Evolutionary conservation across 1,140 invertebrate species (phyloP), one percentile per base, ranked within the genome.

Genomic region (Drosophila pachea): DNA sequence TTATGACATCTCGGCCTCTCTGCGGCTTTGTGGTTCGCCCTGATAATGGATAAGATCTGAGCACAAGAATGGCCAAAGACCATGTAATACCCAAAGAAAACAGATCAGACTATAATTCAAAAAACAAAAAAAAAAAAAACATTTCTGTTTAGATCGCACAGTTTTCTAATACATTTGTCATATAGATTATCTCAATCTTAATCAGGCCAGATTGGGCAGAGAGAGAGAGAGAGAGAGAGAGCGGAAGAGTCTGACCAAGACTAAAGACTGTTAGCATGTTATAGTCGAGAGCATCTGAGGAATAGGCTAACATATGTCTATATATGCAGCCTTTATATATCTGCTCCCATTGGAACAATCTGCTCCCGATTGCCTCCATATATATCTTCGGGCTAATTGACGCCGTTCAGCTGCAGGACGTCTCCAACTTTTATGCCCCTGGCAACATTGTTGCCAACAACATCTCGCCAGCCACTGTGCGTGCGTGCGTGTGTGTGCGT

Each of bases 371-470:
- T 22, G 22, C 22, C 22, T 22, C 22, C n/a, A n/a, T 22, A 22
- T 22, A 22, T 22, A 22, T 22, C 22, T 22, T 22, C 22, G 22
- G 22, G 22, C 22, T 22, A 22, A 22, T 22, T 22, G 22, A 1
- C 22, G 22, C 22, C 1, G 3, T 50, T 33, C 4, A 33, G n/a
- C 32, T 43, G 40, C 40, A 12, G 7, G 38, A n/a, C 7, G 22
- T 12, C 38, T 49, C 11, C 16, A 11, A 6, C 52, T 38, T 61
- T 48, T 29, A 35, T 45, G 32, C 22, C 22, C 9, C 16, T 38
- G 16, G 56, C 65, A 70, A 78, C 76, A 74, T 35, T 67, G 76
- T 78, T 49, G 43, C 48, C 64, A 61, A 33, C 49, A 61, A 48
- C 56, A 40, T 60, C 50, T 36, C 48, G 54, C 54, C 14, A 45